phyloP scores from a whole-genome alignment of 2,888 invertebrate species.

The Melitaea athalia region DNA sequence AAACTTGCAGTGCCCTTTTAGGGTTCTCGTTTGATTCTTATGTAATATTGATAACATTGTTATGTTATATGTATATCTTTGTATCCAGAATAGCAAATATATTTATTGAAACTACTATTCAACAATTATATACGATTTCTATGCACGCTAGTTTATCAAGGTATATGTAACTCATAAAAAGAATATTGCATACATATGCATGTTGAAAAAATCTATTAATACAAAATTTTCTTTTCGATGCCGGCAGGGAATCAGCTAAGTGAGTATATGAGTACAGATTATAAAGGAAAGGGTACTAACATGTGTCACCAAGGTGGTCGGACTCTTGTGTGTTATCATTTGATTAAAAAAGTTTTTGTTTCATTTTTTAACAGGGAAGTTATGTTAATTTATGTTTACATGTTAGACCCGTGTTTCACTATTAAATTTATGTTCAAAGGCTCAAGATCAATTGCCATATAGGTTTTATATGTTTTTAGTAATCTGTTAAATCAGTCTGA shows the following conservation, averaged over 20 bases:
- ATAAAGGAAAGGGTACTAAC: constrained; percentile 16
- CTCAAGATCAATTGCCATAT: too few species aligned
- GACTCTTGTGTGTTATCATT: constrained; percentile 9
- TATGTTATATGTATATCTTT: too few species aligned
- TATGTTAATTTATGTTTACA: background rate
- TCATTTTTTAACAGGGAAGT: constrained; percentile 1
- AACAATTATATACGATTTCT: too few species aligned
- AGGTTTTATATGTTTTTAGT: too few species aligned
- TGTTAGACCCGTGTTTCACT: too few species aligned
- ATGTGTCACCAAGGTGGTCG: constrained; percentile 3
- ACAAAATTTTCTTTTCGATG: constrained; percentile 69
- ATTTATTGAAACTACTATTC: too few species aligned
- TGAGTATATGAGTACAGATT: constrained; percentile 60
- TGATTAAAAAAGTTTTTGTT: background rate
- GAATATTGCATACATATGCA: constrained; percentile 12
- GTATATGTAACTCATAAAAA: background rate
- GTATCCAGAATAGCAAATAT: too few species aligned
- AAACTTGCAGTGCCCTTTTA: too few species aligned
- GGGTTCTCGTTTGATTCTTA: too few species aligned
- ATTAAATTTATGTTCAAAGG: too few species aligned
- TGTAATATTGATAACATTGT: too few species aligned
- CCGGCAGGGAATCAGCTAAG: constrained; percentile 82
- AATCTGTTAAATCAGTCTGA: too few species aligned
- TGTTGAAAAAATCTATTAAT: constrained; percentile 50
- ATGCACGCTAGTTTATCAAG: background rate